Evolutionary conservation across 2,888 invertebrate genomes (phyloP), one percentile per base, ranked within the genome.

Genomic region (Drosophila austrosaltans): DNA sequence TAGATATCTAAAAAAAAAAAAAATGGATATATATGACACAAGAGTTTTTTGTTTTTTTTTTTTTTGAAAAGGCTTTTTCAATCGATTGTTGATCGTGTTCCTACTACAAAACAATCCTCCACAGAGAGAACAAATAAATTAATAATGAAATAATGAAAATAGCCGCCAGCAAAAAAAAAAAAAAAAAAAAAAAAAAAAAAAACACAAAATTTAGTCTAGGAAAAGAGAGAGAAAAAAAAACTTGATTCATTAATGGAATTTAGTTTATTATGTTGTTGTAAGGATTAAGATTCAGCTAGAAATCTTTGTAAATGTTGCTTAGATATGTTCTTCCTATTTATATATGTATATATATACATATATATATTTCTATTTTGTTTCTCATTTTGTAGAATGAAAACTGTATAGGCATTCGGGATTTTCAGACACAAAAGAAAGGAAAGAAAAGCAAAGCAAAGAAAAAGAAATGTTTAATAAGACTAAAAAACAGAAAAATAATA

Each of bases 401-500:
- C 66, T 66, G 66, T 67, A 62, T 62, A 63, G 62, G 64, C 75
- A 75, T 75, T 75, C 75, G 75, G 53, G 48, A 48, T 57, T 48
- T 48, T 10, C 22, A 48, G 12, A 48, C 22, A 48, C 22, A 16
- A 10, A 48, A 48, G 3, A 48, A 22, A 12, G 1, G 10, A 10
- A 22, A 48, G 44, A 8, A 36, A 20, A 54, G 28, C 10, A 54
- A 68, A 56, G 48, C 57, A 62, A 67, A 32, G 60, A 22, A 63
- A 44, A 63, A 73, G 30, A 42, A 48, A 48, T 48, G 48, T 48
- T 48, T 53, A 56, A 64, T 53, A 44, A 63, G 61, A 66, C 61
- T 58, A 62, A 66, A 66, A 48, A 25, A 40, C 54, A 40, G 48
- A 73, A 66, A 56, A 57, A 58, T 53, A 25, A 28, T 60, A 64